phyloP scores from a whole-genome alignment of 2,888 invertebrate genomes.

The Crioceris asparagi region DNA sequence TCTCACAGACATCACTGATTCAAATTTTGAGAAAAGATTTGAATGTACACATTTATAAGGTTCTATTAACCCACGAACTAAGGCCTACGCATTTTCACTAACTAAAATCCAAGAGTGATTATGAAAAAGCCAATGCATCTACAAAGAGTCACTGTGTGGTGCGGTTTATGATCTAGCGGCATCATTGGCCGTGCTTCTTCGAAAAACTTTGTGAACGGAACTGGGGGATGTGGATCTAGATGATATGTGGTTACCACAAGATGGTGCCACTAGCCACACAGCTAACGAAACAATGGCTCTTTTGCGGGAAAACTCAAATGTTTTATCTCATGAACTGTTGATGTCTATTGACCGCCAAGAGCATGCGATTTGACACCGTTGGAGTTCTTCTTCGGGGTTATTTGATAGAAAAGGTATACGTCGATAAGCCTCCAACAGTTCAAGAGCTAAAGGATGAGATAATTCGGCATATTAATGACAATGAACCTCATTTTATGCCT shows the following conservation, averaged over 20 bases:
- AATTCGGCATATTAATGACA: slow-evolving; percentile 5
- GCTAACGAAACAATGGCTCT: slow-evolving; percentile 2
- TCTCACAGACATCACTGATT: too few species aligned
- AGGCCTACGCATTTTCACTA: not conserved
- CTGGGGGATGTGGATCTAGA: too few species aligned
- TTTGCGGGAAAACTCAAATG: slow-evolving; percentile 3
- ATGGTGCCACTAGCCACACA: too few species aligned
- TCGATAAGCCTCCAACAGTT: not conserved
- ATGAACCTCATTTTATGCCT: slow-evolving; percentile 1
- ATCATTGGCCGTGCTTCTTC: too few species aligned
- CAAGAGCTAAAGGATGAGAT: slow-evolving; percentile 6
- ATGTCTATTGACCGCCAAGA: not conserved
- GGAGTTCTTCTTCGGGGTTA: not conserved
- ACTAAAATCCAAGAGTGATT: not conserved
- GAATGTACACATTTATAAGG: too few species aligned
- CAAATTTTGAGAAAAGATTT: too few species aligned
- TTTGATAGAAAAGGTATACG: not conserved
- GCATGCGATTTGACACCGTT: slow-evolving; percentile 1
- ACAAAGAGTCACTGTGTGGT: not conserved
- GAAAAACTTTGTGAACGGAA: too few species aligned
- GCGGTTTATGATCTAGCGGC: not conserved
- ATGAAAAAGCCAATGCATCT: not conserved
- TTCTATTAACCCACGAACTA: too few species aligned
- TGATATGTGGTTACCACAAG: too few species aligned
- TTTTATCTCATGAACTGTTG: too few species aligned